Conservation (phyloP, 2,113 vertebrate genomes). For the Xiphophorus maculatus region DNA sequence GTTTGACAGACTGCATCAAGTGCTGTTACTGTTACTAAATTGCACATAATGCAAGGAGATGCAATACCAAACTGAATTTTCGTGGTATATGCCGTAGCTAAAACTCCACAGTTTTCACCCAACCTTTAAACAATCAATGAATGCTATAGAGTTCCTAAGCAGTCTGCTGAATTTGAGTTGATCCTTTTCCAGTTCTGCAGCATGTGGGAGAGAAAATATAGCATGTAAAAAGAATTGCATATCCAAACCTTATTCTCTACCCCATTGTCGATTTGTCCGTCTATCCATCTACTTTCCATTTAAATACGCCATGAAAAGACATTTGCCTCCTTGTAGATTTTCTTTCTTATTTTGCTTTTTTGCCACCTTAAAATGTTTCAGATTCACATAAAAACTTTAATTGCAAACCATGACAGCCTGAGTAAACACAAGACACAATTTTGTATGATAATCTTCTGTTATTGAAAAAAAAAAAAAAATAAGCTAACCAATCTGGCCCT, state of each 20-base stretch:
- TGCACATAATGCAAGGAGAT: slow-evolving; percentile 27
- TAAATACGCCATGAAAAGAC: too few species aligned
- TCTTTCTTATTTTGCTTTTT: neutral
- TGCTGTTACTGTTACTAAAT: slow-evolving; percentile 40
- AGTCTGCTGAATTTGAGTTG: neutral
- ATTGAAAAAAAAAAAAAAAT: too few species aligned
- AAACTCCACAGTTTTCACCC: slow-evolving; percentile 4
- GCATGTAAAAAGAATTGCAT: neutral
- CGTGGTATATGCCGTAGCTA: neutral
- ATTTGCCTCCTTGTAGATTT: neutral
- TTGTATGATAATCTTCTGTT: too few species aligned
- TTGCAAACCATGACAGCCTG: too few species aligned
- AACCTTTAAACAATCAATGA: neutral
- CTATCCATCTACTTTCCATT: too few species aligned
- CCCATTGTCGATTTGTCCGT: neutral
- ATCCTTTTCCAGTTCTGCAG: neutral
- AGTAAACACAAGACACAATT: too few species aligned
- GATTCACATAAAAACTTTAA: neutral
- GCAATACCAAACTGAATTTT: slow-evolving; percentile 6
- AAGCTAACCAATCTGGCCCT: too few species aligned
- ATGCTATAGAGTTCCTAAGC: neutral
- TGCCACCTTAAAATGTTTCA: neutral
- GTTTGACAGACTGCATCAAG: slow-evolving; percentile 54
- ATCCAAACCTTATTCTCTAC: neutral
- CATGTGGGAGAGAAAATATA: neutral